phyloP scores from a whole-genome alignment of 1,140 invertebrate species.

The Bombus sibiricus region DNA sequence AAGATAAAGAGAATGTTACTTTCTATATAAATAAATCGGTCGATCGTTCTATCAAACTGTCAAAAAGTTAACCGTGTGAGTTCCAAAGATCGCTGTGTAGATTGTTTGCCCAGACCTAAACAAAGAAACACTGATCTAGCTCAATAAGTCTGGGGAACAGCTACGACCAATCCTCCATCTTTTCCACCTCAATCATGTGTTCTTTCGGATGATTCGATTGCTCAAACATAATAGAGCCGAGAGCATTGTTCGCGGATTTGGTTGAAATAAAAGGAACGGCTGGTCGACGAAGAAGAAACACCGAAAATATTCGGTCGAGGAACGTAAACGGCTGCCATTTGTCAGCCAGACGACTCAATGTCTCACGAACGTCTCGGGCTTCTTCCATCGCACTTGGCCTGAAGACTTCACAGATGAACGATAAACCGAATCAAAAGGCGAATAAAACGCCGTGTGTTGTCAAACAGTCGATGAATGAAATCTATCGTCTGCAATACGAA shows the following conservation, averaged over 20 bases:
- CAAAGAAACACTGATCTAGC: constrained; percentile 12
- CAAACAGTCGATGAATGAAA: constrained; percentile 12
- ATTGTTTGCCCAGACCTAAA: neutral
- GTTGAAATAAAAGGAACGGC: constrained; percentile 3
- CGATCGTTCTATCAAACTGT: neutral
- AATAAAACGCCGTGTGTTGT: constrained; percentile 20
- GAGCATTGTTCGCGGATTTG: neutral
- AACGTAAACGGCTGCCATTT: constrained; percentile 44
- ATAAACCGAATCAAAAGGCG: constrained; percentile 35
- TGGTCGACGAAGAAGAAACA: neutral
- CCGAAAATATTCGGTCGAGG: constrained; percentile 43
- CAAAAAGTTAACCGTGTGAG: neutral
- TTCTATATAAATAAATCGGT: neutral
- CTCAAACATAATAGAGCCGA: neutral
- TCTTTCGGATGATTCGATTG: neutral
- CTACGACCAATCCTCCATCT: neutral
- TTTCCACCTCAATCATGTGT: neutral
- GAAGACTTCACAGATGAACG: constrained; percentile 33
- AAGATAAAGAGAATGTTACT: neutral
- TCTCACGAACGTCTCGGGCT: constrained; percentile 5
- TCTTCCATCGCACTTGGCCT: neutral
- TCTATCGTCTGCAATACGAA: too few species aligned
- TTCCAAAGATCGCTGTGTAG: neutral
- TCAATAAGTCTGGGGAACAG: neutral
- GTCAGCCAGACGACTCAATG: constrained; percentile 49